Percentiles rank a stretch among this genome's conserved stretches.
These are phyloP conservation scores for Gymnothorax reevesii DNA, from an alignment of 2,797 vertebrate genomes.

Conservation along the genomic window DNA sequence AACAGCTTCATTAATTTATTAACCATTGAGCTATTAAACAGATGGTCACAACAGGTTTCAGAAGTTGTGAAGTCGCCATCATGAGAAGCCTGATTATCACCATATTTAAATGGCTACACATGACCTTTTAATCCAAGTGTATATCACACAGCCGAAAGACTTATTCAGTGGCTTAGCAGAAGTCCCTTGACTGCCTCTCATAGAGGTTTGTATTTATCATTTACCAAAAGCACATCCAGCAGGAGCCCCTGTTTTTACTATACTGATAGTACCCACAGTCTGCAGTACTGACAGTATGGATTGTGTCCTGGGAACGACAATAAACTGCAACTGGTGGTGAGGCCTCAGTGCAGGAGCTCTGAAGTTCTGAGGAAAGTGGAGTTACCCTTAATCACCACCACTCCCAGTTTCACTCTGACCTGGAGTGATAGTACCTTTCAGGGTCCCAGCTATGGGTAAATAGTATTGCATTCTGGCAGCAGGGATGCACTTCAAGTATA, in stretches of 20 bases:
- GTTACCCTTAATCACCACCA: no score
- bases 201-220: background rate
- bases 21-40: background rate
- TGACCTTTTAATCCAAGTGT: conserved; percentile 1
- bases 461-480: no score
- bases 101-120: background rate
- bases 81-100: background rate
- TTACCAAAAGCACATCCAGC: background rate
- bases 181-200: background rate
- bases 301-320: no score
- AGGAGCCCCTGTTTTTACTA: background rate
- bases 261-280: background rate
- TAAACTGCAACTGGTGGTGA: no score
- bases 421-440: no score
- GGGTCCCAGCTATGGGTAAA: no score
- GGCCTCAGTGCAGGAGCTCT: no score
- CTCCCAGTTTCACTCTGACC: no score
- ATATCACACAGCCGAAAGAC: background rate
- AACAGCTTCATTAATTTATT: background rate
- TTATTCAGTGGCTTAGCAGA: background rate
- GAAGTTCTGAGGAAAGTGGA: no score
- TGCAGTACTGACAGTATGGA: background rate
- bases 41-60: background rate
- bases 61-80: background rate
- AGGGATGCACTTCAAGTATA: no score